A percentile compares a stretch with the other conserved stretches of the same genome.
Evolutionary conservation across 2,888 invertebrate species (phyloP).

Genomic region (Cataglyphis livida): DNA sequence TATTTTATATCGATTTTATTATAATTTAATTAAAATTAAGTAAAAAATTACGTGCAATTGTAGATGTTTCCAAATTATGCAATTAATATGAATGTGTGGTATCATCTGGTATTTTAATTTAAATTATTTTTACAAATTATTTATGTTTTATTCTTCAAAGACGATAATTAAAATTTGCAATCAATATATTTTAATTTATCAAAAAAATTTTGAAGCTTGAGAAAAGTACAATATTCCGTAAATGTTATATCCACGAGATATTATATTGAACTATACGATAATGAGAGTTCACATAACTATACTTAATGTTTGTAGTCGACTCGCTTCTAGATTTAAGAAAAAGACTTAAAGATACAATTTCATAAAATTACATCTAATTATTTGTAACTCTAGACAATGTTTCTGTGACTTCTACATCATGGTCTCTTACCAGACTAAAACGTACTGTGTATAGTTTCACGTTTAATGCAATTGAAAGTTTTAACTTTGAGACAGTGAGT

Average conservation of each 20-base stretch:
- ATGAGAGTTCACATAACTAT: not conserved
- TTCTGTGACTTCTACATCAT: slow-evolving; percentile 12
- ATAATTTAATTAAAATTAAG: not conserved
- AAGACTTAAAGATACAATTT: slow-evolving; percentile 22
- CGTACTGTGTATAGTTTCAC: slow-evolving; percentile 14
- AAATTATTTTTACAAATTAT: not conserved
- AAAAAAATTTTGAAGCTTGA: not conserved
- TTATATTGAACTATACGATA: not conserved
- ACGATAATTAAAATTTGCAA: not conserved
- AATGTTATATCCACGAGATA: not conserved
- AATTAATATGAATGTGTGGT: not conserved
- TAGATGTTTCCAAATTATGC: not conserved
- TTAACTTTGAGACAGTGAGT: slow-evolving; percentile 7
- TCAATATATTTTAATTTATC: not conserved
- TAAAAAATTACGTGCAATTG: not conserved
- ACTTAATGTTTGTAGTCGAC: not conserved
- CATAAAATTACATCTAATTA: slow-evolving; percentile 23
- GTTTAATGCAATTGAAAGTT: slow-evolving; percentile 43
- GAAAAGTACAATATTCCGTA: not conserved
- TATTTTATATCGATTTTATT: slow-evolving; percentile 16
- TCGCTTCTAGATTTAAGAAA: slow-evolving; percentile 3
- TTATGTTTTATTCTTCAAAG: not conserved
- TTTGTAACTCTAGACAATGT: slow-evolving; percentile 19
- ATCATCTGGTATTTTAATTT: not conserved
- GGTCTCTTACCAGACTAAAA: slow-evolving; percentile 2